Evolutionary conservation across 2,797 vertebrate species (phyloP).

Genomic region (Pseudochirops cupreus): DNA sequence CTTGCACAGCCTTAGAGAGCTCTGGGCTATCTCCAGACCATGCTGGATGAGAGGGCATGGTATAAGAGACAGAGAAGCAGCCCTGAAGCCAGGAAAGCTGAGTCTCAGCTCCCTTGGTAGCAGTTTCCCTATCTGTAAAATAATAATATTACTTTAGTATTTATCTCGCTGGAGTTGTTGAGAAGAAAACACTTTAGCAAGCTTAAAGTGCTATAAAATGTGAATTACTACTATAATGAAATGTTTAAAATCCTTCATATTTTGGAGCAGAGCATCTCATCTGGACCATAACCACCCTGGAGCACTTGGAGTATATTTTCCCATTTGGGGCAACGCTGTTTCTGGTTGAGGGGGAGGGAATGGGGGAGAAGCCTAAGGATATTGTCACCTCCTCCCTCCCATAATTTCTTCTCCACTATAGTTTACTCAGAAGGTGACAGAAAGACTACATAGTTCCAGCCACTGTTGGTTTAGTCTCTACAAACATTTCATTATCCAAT

Average conservation of each 20-base stretch:
- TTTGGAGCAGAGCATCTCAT: neutral
- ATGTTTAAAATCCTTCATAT: neutral
- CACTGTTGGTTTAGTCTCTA: neutral
- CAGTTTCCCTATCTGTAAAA: neutral
- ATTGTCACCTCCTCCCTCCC: neutral
- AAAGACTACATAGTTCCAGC: neutral
- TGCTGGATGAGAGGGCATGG: neutral
- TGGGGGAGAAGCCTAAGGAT: neutral
- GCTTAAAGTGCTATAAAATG: neutral
- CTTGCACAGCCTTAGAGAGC: neutral
- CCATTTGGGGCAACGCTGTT: neutral
- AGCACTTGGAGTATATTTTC: neutral
- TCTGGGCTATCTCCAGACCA: neutral
- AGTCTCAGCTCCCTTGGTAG: neutral
- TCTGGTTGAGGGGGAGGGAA: neutral
- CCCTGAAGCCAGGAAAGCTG: neutral
- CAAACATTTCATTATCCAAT: neutral
- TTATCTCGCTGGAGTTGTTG: neutral
- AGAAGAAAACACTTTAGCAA: neutral
- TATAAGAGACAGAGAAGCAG: neutral
- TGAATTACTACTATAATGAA: neutral
- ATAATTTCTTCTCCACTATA: neutral
- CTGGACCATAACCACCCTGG: neutral
- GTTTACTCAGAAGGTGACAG: neutral
- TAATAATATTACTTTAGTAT: neutral